Evolutionary conservation across 2,797 vertebrate species (phyloP).

Genomic region (Dallia pectoralis): DNA sequence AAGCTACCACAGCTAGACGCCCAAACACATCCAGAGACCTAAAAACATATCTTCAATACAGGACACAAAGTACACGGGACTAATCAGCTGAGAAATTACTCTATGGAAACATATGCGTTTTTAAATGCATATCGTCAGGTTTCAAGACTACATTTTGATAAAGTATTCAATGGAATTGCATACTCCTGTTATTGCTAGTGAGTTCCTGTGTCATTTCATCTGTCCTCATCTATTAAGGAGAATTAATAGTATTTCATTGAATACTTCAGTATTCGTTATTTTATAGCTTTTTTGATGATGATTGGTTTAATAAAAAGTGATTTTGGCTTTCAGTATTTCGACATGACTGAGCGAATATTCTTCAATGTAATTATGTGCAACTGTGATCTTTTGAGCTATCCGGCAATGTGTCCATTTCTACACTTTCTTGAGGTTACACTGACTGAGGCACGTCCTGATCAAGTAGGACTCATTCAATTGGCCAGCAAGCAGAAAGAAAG

Average conservation of each 20-base stretch:
- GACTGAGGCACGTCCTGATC: slow-evolving; percentile 24
- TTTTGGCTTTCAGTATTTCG: slow-evolving; percentile 59
- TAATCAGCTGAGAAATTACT: slow-evolving; percentile 79
- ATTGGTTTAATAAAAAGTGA: slow-evolving; percentile 70
- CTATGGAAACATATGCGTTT: slow-evolving; percentile 73
- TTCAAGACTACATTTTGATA: slow-evolving; percentile 78
- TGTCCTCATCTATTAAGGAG: slow-evolving; percentile 68
- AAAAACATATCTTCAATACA: slow-evolving; percentile 72
- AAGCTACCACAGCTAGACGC: slow-evolving; percentile 67
- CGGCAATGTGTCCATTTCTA: slow-evolving; percentile 12
- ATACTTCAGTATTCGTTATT: slow-evolving; percentile 63
- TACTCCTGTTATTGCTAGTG: slow-evolving; percentile 55
- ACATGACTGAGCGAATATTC: slow-evolving; percentile 50
- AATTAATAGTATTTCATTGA: slow-evolving; percentile 64
- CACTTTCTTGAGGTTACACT: background rate
- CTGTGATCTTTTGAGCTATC: background rate
- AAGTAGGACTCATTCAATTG: slow-evolving; percentile 59
- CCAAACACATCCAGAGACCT: slow-evolving; percentile 61
- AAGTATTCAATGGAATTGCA: slow-evolving; percentile 76
- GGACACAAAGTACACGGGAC: slow-evolving; percentile 74
- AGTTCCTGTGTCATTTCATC: slow-evolving; percentile 60
- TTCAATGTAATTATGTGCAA: background rate
- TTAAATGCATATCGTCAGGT: slow-evolving; percentile 75
- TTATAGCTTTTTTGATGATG: slow-evolving; percentile 56
- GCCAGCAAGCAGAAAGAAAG: slow-evolving; percentile 49